Base-by-base conservation (phyloP, 2,113 vertebrate species). In the Nothoprocta perdicaria region DNA sequence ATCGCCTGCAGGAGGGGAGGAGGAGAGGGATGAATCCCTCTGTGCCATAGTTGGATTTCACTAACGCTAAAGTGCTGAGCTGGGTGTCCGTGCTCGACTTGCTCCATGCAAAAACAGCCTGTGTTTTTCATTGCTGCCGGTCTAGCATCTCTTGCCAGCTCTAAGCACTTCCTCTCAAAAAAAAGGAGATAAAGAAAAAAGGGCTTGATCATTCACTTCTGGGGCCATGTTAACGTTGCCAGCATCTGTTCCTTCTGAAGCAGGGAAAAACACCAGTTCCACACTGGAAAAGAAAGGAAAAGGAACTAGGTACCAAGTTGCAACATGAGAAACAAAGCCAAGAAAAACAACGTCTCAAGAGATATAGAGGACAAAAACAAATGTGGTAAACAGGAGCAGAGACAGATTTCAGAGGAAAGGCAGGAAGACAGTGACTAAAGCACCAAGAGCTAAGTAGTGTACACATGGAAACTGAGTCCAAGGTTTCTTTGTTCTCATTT, bases 361-460 rank as follows among this genome's bases (percentile, higher is more conserved):
- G 86, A 94, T 57, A 57, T 16, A 76, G 71, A 90, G 88, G 88
- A 86, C 73, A 48, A 88, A 95, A 94, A 46, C 83, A 91, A 95
- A 79, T 0, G 41, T 65, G 88, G 93, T 76, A 87, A 93, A 84
- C 58, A 62, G 86, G 69, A 88, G 80, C 82, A 80, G 88, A 88
- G 92, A 86, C 90, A 93, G 90, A 84, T 95, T 93, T 86, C 82
- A 91, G 82, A 86, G 92, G 82, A 91, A 62, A 89, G 68, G 90
- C 91, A 81, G 86, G 86, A 93, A 95, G 92, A 88, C 62, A 61
- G 80, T 88, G 84, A 93, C 93, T 95, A 93, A 92, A 95, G 86
- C 86, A 94, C 14, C 43, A 14, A 46, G 50, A 92, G 78, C 55
- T 55, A 82, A 89, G 80, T 58, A 79, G 71, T 24, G 40, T 35